Base-by-base conservation (phyloP, 1,140 invertebrate genomes). In the Liolophura sinensis region DNA sequence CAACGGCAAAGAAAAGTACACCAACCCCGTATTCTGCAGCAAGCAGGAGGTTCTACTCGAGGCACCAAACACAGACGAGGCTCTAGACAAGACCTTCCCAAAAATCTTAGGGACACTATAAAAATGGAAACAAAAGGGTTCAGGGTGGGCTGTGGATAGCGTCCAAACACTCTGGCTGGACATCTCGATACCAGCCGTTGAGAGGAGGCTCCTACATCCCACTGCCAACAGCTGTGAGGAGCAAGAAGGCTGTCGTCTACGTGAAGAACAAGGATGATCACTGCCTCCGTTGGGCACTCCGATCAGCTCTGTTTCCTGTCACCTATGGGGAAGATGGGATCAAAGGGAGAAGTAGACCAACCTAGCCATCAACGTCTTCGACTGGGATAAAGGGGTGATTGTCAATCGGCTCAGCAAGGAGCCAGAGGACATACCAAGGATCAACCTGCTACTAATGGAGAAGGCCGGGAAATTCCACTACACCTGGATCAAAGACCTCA, bases 401-500 rank as follows among this genome's bases (percentile, higher is more conserved):
- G n/a, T 67, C 16, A 61, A 70, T 16, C 18, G 51, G 63, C 24
- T 56, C 40, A n/a, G n/a, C n/a, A 65, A 70, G 31, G 47, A 63
- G 46, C 16, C 31, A 1, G 62, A 24, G 56, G 65, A 64, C 55
- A 46, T 49, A 20, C 9, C 49, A 47, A 4, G 25, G 55, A 16
- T 48, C 15, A 18, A 64, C 60, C 54, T n/a, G n/a, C n/a, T n/a
- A n/a, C n/a, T n/a, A n/a, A n/a, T n/a, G n/a, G n/a, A n/a, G n/a
- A n/a, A n/a, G n/a, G n/a, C n/a, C n/a, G n/a, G n/a, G n/a, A n/a
- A n/a, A n/a, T n/a, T n/a, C n/a, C n/a, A n/a, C n/a, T 65, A 65
- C 52, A 70, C 64, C 60, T 68, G 64, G 62, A 59, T 70, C 1
- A 71, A 70, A 40, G 31, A 65, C 62, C 50, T 70, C 7, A 63